Conservation (phyloP, 2,888 invertebrate genomes). For the Phaedon cochleariae region DNA sequence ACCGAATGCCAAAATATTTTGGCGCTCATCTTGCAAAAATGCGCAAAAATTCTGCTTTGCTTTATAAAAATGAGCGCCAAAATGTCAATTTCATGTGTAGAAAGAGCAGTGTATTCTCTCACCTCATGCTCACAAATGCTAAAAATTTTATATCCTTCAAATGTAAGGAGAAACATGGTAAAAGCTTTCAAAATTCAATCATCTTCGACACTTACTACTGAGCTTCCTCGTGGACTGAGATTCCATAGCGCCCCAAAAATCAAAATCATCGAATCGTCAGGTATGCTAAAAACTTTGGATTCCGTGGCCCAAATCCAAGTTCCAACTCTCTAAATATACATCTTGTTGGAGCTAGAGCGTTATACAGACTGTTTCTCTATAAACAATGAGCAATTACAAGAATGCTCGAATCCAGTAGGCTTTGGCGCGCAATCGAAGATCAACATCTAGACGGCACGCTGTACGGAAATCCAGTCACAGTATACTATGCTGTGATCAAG, state of each 20-base stretch:
- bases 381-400: constrained; percentile 31
- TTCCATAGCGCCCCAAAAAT: constrained; percentile 27
- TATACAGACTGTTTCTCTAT: constrained; percentile 26
- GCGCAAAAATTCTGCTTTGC: too few species aligned
- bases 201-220: too few species aligned
- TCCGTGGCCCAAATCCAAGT: constrained; percentile 39
- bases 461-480: constrained; percentile 6
- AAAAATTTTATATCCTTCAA: too few species aligned
- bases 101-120: too few species aligned
- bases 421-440: too few species aligned
- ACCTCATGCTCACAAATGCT: too few species aligned
- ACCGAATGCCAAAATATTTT: background rate
- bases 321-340: constrained; percentile 34
- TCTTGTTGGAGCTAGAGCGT: constrained; percentile 15
- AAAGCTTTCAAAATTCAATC: background rate
- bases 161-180: background rate
- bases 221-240: constrained; percentile 20
- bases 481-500: too few species aligned
- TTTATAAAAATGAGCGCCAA: too few species aligned
- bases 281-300: constrained; percentile 31
- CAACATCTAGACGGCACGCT: too few species aligned
- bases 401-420: too few species aligned
- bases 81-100: too few species aligned
- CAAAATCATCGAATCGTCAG: constrained; percentile 34
- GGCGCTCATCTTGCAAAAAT: too few species aligned